Conservation (phyloP, 2,113 vertebrate species). For the Petrocephalus microphthalmus region DNA sequence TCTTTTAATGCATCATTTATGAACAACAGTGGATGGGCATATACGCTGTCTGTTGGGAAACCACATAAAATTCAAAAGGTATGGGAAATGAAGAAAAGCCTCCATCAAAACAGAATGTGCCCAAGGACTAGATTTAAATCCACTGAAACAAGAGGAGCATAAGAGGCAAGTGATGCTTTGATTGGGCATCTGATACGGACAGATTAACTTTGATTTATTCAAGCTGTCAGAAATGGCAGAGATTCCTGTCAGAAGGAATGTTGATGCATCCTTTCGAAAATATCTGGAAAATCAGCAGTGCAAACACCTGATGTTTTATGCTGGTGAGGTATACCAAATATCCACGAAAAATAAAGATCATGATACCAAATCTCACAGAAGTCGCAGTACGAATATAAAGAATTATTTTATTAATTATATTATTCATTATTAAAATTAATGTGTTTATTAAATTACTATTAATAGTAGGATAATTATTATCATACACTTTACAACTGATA, state of each 20-base stretch:
- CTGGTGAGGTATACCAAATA: not conserved
- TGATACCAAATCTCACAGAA: not conserved
- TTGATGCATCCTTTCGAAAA: conserved; percentile 15
- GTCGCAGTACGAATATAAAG: not conserved
- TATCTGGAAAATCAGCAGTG: conserved; percentile 15
- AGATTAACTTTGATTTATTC: conserved; percentile 40
- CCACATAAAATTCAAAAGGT: conserved; percentile 26
- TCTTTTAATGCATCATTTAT: conserved; percentile 36
- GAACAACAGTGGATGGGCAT: conserved; percentile 22
- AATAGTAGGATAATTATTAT: not conserved
- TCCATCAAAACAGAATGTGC: conserved; percentile 21
- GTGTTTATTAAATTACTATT: not conserved
- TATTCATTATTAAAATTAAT: not conserved
- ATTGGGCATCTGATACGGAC: conserved; percentile 36
- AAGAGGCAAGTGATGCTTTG: conserved; percentile 35
- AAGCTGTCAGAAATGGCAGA: conserved; percentile 33
- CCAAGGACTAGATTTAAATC: conserved; percentile 9
- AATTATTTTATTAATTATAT: not conserved
- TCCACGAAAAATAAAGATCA: not conserved
- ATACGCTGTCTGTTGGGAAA: conserved; percentile 2
- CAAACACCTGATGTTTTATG: conserved; percentile 21
- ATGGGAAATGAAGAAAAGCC: conserved; percentile 19
- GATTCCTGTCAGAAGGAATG: conserved; percentile 23
- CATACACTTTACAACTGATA: not conserved
- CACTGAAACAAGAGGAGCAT: conserved; percentile 22